Conservation (phyloP, 2,888 invertebrate genomes). For the Pedicia rivosa region DNA sequence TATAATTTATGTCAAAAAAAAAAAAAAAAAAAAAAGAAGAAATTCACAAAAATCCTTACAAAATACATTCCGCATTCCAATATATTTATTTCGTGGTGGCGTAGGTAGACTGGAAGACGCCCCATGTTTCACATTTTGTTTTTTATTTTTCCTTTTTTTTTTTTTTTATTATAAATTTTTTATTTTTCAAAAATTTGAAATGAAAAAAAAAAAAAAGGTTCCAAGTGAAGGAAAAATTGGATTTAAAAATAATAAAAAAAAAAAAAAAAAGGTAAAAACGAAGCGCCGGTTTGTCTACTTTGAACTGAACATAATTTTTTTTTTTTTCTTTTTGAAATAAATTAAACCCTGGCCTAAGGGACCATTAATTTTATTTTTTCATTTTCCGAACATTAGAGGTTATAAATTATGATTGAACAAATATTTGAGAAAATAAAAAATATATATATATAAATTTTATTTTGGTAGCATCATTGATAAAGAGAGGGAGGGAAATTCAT, state of each 20-base stretch:
- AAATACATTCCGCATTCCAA: not conserved
- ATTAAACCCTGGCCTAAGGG: not conserved
- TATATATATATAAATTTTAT: too few relatives aligned
- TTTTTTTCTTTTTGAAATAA: not conserved
- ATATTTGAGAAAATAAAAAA: too few relatives aligned
- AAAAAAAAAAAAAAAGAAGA: not conserved
- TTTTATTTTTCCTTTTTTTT: too few relatives aligned
- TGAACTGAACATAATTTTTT: conserved; percentile 4
- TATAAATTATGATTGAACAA: not conserved
- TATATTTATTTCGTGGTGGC: not conserved
- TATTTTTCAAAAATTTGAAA: not conserved
- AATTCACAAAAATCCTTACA: not conserved
- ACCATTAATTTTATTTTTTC: not conserved
- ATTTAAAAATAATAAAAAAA: not conserved
- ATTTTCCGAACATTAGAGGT: not conserved
- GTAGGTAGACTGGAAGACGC: conserved; percentile 5
- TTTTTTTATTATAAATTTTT: not conserved
- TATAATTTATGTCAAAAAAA: not conserved
- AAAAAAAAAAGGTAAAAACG: not conserved
- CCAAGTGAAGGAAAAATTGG: not conserved
- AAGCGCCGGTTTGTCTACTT: conserved; percentile 12
- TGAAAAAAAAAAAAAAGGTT: not conserved
- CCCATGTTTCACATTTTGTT: too few relatives aligned
- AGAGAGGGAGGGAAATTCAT: too few relatives aligned
- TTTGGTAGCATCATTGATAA: too few relatives aligned